Evolutionary conservation across 2,797 vertebrate genomes (phyloP), one percentile per base, ranked within the genome.

Genomic region (Thripadectes ignobilis): DNA sequence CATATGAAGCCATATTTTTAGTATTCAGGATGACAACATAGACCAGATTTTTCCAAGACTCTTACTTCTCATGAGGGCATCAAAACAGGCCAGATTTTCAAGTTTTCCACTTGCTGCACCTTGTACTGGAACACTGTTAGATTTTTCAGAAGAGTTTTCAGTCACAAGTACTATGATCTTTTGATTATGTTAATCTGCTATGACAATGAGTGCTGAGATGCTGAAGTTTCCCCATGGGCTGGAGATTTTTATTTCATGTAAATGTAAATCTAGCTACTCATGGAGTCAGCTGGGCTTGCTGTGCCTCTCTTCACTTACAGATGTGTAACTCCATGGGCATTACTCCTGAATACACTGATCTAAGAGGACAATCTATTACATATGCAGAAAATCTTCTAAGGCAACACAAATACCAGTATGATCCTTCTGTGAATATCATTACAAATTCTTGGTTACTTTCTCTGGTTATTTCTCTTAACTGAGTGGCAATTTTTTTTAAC

Each of bases 1-100:
- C 22, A 1, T 67, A 82, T 61, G 74, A 93, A 94, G n/a, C 17
- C 4, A 1, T 96, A 95, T 95, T 95, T 96, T 96, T 95, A 93
- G 93, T 90, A 76, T 86, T 91, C 84, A 87, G 59, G 85, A 87
- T 0, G 27, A 79, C 45, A 87, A 32, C 20, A 1, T 12, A 79
- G 71, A 51, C 9, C 74, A 67, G 80, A 76, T 79, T 89, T 94
- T 92, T 73, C 63, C 49, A 58, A 79, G 89, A 54, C 29, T 74
- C 77, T 85, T 75, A 22, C 46, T 78, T 78, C 36, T 88, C 34
- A 62, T 63, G 14, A 65, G 24, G 3, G 7, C 76, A 69, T 71
- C 43, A 41, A 94, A 89, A 79, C 34, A 69, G 49, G 9, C 5
- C 63, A 85, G 27, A 85, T 95, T 86, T 71, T 87, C 36, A 92